Base-by-base conservation (phyloP, 2,113 vertebrate species). In the Tychaedon coryphoeus region DNA sequence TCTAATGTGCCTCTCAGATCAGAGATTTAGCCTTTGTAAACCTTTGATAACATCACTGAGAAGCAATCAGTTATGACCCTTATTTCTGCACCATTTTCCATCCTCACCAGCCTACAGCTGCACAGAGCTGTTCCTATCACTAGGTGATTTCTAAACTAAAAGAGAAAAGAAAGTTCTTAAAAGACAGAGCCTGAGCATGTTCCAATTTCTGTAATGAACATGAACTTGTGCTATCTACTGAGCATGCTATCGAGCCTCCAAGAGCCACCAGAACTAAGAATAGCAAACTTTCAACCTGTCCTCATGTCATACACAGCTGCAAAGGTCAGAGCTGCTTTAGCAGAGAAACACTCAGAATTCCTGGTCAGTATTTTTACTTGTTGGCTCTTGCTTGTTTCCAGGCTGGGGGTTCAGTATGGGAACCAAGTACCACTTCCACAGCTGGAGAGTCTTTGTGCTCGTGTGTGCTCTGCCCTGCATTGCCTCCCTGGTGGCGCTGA, bases 371-470 rank as follows among this genome's bases (percentile, higher is more conserved):
- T 76, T 91, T 84, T 96, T 3, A 94, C 57, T 38, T 62, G 50
- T 50, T 93, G 80, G 17, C 34, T 87, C 56, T 91, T 87, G 33
- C 79, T 83, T 83, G 66, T 88, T 94, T 96, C 9, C 96, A 99
- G 99, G 99, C 74, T 99, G 99, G 99, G 99, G 99, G 31, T 99
- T 99, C 95, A 98, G 98, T 89, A 99, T 99, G 95, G 99, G 99
- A 20, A 98, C 98, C 29, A 98, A 97, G 82, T 98, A 99, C 95
- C 99, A 99, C 96, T 99, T 99, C 97, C 99, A 99, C 97, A 99
- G 98, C 96, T 99, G 99, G 99, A 98, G 99, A 38, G 97, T 99
- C 40, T 99, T 99, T 69, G 99, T 99, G 12, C 97, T 99, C 6
- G 97, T 99, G 92, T 99, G 99, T 23, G 98, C 98, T 36, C 98